A percentile compares a stretch with the other conserved stretches of the same genome.
Conservation (phyloP, 37 sponge, comb jelly and placozoan species). For the Amphimedon queenslandica region DNA sequence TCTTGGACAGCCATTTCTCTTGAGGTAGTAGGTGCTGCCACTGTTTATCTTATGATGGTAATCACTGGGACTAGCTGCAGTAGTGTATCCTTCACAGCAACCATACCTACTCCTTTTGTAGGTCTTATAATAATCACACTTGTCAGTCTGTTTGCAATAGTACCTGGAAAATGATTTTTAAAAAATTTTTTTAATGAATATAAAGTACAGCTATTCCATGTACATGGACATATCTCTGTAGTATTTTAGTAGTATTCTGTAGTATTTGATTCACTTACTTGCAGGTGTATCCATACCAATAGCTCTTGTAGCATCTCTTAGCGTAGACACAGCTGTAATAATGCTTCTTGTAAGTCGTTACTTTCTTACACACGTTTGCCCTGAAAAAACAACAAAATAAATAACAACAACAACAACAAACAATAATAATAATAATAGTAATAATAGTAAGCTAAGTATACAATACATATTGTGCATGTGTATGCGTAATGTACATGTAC, state of each 20-base stretch:
- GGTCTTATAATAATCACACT: background rate
- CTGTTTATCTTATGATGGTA: no score
- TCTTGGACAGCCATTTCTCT: background rate
- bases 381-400: background rate
- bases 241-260: background rate
- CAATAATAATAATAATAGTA: no score
- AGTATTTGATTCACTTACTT: background rate
- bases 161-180: background rate
- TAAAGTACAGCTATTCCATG: no score
- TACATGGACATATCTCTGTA: no score
- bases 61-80: no score
- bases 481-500: background rate
- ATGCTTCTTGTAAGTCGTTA: background rate
- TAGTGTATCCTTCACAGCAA: conserved; percentile 19
- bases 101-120: background rate
- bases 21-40: background rate
- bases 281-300: background rate
- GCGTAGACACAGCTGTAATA: background rate
- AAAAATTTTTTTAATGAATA: no score
- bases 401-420: no score
- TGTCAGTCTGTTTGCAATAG: background rate
- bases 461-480: background rate
- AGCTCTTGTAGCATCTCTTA: background rate
- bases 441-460: no score
- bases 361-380: background rate